These are phyloP conservation scores for Botia almorhae DNA, from an alignment of 2,797 vertebrate species.

Conservation along the genomic window DNA sequence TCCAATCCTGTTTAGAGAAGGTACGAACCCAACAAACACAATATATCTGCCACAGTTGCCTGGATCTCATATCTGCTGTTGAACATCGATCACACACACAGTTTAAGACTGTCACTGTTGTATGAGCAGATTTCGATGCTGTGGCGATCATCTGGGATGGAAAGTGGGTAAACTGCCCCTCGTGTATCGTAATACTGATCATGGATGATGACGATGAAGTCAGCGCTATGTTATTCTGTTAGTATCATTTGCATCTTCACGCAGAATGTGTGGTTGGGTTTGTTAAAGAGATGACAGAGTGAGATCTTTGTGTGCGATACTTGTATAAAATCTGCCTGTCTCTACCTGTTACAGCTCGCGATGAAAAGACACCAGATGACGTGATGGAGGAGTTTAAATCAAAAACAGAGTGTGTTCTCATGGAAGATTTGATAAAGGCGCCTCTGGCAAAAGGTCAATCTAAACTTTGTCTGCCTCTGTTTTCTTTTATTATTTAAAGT, in stretches of 20 bases:
- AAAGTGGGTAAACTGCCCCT: constrained; percentile 39
- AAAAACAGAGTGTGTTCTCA: constrained; percentile 20
- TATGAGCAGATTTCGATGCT: constrained; percentile 6
- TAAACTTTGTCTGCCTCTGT: neutral
- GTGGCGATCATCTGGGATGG: constrained; percentile 44
- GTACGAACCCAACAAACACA: constrained; percentile 10
- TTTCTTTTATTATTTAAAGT: neutral
- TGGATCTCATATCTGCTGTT: neutral
- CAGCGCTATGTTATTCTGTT: constrained; percentile 44
- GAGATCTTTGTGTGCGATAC: neutral
- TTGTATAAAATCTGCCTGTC: neutral
- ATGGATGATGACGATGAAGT: fast-evolving
- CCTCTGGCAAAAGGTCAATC: constrained; percentile 44
- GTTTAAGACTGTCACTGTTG: neutral
- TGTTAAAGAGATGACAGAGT: neutral
- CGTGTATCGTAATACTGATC: constrained; percentile 43
- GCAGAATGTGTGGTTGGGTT: neutral
- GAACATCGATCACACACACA: too few relatives aligned
- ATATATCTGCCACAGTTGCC: neutral
- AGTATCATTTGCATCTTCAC: constrained; percentile 25
- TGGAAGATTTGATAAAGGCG: constrained; percentile 19
- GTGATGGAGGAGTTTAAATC: constrained; percentile 45
- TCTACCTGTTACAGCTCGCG: constrained; percentile 42
- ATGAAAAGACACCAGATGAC: neutral
- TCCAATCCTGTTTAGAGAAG: constrained; percentile 31